These are phyloP conservation scores for Atethmia centrago DNA, from an alignment of 2,888 invertebrate species.

Conservation along the genomic window DNA sequence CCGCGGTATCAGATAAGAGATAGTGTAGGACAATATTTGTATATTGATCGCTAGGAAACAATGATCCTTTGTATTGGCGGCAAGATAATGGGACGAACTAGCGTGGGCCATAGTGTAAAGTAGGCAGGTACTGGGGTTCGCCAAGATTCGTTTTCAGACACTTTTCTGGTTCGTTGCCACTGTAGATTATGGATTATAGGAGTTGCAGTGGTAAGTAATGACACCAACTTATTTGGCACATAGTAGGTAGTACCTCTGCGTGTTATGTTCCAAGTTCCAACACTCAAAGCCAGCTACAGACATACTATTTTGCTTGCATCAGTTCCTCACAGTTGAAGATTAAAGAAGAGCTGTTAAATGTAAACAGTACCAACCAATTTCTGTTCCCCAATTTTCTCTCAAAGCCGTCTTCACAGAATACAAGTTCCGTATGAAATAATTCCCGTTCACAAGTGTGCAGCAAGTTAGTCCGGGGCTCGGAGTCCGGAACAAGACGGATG, in stretches of 20 bases:
- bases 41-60: constrained; percentile 79
- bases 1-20: constrained; percentile 67
- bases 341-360: background rate
- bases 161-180: background rate
- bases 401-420: constrained; percentile 1
- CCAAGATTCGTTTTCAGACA: background rate
- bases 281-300: background rate
- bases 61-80: constrained; percentile 68
- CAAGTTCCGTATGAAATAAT: constrained; percentile 50
- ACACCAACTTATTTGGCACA: background rate
- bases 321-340: background rate
- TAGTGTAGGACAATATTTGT: constrained; percentile 75
- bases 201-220: background rate
- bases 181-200: background rate
- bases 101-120: background rate
- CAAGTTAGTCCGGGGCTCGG: constrained; percentile 48
- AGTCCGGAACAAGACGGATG: constrained; percentile 68
- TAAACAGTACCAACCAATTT: background rate
- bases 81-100: constrained; percentile 22
- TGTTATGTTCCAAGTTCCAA: too few species aligned
- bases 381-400: background rate
- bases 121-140: background rate
- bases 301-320: background rate
- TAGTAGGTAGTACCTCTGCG: too few species aligned
- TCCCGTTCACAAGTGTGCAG: constrained; percentile 52